Evolutionary conservation across 1,140 invertebrate genomes (phyloP), one percentile per base, ranked within the genome.

Genomic region (Conus ventricosus): DNA sequence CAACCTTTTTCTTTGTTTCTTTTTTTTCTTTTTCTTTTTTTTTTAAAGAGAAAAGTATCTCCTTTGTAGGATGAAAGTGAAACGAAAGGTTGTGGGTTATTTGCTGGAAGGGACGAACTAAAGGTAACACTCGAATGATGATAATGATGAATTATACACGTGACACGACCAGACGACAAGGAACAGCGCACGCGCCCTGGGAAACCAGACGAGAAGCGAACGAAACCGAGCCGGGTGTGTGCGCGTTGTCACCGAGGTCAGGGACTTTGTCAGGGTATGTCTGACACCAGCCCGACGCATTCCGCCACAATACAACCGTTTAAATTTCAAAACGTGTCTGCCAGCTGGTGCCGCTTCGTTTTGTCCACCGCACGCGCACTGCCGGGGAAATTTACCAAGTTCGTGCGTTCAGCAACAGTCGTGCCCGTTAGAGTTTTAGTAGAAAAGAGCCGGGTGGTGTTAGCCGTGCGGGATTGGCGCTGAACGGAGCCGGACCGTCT

Each of bases 301-400:
- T 54, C 80, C 80, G 80, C 80, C 39, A 54, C 51, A 71, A 71
- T 81, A 54, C 15, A 51, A 17, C 51, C 80, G 80, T 81, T 81
- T 81, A 54, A 81, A 81, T 81, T 81, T 81, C 51, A 53, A 81
- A 81, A 81, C 39, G 76, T 78, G 39, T 54, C 80, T 81, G 80
- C 39, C 80, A 81, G 51, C 51, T 81, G 80, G 80, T 23, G 80
- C 17, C 27, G 80, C 80, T 81, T 54, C 51, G 51, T 53, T 81
- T 54, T 54, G 80, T 81, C 51, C 80, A 10, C n/a, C 11, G 20
- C 80, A 54, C 51, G 80, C 80, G 51, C 80, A 54, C 15, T 7
- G 10, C 54, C 15, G n/a, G 11, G 51, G 51, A 8, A 10, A 51
- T 51, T 51, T 81, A 23, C 23, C 6, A 13, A 81, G 17, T 17